Evolutionary conservation across 2,888 invertebrate genomes (phyloP), one percentile per base, ranked within the genome.

Genomic region (Eilema caniola): DNA sequence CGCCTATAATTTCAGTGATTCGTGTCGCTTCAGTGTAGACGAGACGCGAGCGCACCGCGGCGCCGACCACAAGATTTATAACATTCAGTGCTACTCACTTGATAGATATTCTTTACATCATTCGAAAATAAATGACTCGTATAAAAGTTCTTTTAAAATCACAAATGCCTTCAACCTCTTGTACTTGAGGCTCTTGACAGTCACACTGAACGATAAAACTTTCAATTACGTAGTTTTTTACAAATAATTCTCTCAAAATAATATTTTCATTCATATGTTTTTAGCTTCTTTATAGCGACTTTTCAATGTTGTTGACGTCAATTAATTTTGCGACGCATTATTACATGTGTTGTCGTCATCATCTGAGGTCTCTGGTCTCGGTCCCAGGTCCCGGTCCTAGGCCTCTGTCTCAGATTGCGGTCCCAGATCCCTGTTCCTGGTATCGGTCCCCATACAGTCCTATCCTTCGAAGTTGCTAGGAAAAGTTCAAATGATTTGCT

Each of bases 61-160:
- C 86, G 86, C 86, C 86, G 75, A 70, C 81, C 68, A 24, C 33
- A 66, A 84, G 83, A 88, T 87, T 86, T 86, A 88, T 83, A 82
- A 77, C 76, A 80, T 79, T 78, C 77, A 80, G 80, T 78, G 73
- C 72, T 69, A 71, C 73, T 56, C 66, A 74, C 67, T 71, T 74
- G 77, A 76, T 77, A 78, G 72, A 76, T 83, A 76, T 77, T 70
- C 66, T 63, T 80, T 74, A 74, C 71, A 76, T 63, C 74, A 76
- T 73, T 70, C 72, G 69, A 68, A 79, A 37, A 78, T 69, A 71
- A 63, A 75, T 73, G 73, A 53, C 28, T 31, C 33, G 70, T 47
- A 67, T 68, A 64, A 73, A 77, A 66, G 16, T 20, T 64, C 33
- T 71, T 69, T 57, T 33, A 67, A 70, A 57, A 63, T n/a, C 25